Percentiles rank a stretch among this genome's conserved stretches.
Evolutionary conservation across 2,888 invertebrate genomes (phyloP).

Genomic region (Hoplodrina blanda): DNA sequence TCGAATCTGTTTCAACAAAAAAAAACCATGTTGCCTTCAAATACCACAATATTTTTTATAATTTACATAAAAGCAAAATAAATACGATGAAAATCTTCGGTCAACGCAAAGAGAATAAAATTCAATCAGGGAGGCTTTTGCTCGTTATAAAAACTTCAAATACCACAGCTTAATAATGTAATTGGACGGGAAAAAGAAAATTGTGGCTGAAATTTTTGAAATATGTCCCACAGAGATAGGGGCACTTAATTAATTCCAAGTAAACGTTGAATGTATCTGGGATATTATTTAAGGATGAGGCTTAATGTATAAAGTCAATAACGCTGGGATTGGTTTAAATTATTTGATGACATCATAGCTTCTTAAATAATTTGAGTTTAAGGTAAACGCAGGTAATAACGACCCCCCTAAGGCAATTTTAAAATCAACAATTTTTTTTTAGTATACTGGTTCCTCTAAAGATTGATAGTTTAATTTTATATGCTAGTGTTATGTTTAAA

Average conservation of each 20-base stretch:
- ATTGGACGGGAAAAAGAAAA: conserved; percentile 51
- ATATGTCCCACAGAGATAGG: conserved; percentile 28
- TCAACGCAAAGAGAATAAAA: conserved; percentile 28
- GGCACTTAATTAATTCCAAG: conserved; percentile 44
- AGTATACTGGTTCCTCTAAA: too few species aligned
- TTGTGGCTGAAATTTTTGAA: conserved; percentile 28
- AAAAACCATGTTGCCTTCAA: neutral
- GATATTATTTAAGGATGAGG: conserved; percentile 22
- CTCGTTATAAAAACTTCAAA: conserved; percentile 59
- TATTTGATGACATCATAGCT: neutral
- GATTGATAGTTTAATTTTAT: too few species aligned
- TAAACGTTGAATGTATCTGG: conserved; percentile 23
- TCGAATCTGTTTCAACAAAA: neutral
- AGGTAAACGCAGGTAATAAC: too few species aligned
- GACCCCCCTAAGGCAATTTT: too few species aligned
- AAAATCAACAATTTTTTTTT: too few species aligned
- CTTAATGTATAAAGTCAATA: conserved; percentile 1
- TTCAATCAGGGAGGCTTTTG: conserved; percentile 53
- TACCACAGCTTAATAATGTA: conserved; percentile 56
- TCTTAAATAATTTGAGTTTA: too few species aligned
- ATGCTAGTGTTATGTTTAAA: too few species aligned
- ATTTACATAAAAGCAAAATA: conserved; percentile 15
- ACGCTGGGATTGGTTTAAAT: neutral
- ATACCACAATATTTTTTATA: neutral
- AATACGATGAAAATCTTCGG: conserved; percentile 20